phyloP scores from a whole-genome alignment of 2,113 vertebrate genomes.

The Apus apus region DNA sequence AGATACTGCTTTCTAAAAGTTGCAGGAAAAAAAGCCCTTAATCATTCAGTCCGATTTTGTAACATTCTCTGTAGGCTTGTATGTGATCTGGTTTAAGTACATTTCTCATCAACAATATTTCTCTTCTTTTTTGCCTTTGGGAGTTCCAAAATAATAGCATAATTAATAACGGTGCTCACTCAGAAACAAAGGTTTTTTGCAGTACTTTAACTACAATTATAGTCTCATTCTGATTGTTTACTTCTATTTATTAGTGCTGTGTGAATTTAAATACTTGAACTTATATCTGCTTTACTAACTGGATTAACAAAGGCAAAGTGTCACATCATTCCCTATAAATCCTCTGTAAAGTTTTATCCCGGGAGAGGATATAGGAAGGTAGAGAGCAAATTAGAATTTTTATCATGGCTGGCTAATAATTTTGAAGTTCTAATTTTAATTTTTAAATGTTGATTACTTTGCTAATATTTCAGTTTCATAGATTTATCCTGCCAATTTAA shows the following conservation, averaged over 20 bases:
- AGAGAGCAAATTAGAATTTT: conserved; percentile 12
- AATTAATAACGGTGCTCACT: conserved; percentile 40
- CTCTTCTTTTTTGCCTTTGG: background rate
- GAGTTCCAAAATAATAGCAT: conserved; percentile 16
- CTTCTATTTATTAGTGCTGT: conserved; percentile 53
- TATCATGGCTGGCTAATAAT: conserved; percentile 16
- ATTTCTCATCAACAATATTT: conserved; percentile 38
- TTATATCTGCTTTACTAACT: conserved; percentile 43
- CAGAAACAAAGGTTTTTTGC: background rate
- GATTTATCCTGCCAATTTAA: conserved; percentile 13
- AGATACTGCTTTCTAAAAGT: background rate
- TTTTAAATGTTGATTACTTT: conserved; percentile 38
- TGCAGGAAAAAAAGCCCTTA: background rate
- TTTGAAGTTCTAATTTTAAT: conserved; percentile 45
- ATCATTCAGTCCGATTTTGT: conserved; percentile 16
- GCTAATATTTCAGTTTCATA: conserved; percentile 47
- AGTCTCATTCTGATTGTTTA: conserved; percentile 26
- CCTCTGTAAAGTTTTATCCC: conserved; percentile 19
- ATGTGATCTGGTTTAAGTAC: conserved; percentile 13
- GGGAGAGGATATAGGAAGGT: background rate
- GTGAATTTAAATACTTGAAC: conserved; percentile 59
- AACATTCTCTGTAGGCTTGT: background rate
- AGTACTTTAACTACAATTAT: conserved; percentile 25
- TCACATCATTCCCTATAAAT: background rate
- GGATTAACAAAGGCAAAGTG: conserved; percentile 17